Percentiles rank a stretch among this genome's conserved stretches.
These are phyloP conservation scores for Spinus pinus DNA, from an alignment of 2,797 vertebrate species.

Conservation along the genomic window DNA sequence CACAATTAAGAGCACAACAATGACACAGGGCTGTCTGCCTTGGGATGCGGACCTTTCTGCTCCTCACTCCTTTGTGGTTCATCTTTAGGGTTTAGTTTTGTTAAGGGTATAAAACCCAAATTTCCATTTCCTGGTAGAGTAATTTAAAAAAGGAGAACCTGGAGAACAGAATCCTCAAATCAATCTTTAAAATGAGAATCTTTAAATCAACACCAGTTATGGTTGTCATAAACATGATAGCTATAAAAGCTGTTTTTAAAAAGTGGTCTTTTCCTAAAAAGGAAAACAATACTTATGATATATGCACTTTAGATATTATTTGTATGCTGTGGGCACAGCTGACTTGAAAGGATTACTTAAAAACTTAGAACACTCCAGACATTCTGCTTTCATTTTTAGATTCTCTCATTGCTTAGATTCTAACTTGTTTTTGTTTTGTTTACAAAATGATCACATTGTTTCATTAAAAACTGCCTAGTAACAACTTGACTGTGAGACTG, in stretches of 20 bases:
- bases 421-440: background rate
- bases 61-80: constrained; percentile 25
- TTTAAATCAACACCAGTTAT: constrained; percentile 19
- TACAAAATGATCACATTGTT: constrained; percentile 10
- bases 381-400: background rate
- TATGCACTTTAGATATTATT: background rate
- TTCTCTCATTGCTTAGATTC: background rate
- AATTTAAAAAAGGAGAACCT: constrained; percentile 13
- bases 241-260: background rate
- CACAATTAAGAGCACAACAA: constrained; percentile 19
- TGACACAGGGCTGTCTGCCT: background rate
- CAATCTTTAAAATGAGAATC: background rate
- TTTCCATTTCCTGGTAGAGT: constrained; percentile 47
- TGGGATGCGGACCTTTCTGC: constrained; percentile 22
- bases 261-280: background rate
- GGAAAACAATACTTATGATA: background rate
- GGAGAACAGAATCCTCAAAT: constrained; percentile 24
- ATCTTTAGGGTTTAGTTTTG: constrained; percentile 43
- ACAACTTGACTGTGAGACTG: background rate
- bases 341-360: background rate
- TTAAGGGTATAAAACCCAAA: background rate
- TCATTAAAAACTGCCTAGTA: constrained; percentile 27
- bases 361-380: background rate
- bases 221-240: background rate
- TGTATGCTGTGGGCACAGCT: background rate